phyloP scores from a whole-genome alignment of 2,113 vertebrate genomes.

The Triplophysa siluroides region DNA sequence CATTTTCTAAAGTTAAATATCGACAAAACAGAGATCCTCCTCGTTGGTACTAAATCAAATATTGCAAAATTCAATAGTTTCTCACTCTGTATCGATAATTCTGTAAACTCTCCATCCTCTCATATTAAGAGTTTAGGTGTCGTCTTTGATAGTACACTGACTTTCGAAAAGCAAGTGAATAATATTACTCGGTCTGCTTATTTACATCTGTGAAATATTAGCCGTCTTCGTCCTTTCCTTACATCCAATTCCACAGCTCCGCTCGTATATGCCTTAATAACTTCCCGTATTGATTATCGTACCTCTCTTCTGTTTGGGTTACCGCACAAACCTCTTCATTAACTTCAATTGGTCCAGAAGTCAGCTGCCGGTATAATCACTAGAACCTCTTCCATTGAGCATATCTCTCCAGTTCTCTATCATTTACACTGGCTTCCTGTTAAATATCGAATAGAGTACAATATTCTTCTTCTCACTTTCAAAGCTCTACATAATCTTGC shows the following conservation, averaged over 20 bases:
- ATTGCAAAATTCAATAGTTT: too few species aligned
- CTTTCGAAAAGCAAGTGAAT: slow-evolving; percentile 7
- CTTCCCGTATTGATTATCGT: slow-evolving; percentile 11
- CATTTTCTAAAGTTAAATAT: too few species aligned
- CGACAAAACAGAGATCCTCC: too few species aligned
- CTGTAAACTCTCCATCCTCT: too few species aligned
- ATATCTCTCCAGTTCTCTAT: too few species aligned
- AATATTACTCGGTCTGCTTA: slow-evolving; percentile 17
- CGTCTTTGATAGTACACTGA: slow-evolving; percentile 13
- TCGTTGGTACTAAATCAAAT: too few species aligned
- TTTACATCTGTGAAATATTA: slow-evolving; percentile 16
- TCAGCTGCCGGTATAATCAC: not conserved
- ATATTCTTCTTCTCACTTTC: too few species aligned
- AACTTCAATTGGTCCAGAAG: not conserved
- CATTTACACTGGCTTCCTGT: too few species aligned
- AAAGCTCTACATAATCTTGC: too few species aligned
- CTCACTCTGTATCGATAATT: too few species aligned
- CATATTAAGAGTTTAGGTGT: not conserved
- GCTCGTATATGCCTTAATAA: not conserved
- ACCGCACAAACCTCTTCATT: slow-evolving; percentile 6
- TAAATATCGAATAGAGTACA: too few species aligned
- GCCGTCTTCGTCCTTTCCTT: not conserved
- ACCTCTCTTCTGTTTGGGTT: not conserved
- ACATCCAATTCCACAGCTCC: slow-evolving; percentile 3
- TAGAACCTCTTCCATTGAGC: too few species aligned